These are phyloP conservation scores for Scrobipalpa costella DNA, from an alignment of 2,888 invertebrate species.

Conservation along the genomic window DNA sequence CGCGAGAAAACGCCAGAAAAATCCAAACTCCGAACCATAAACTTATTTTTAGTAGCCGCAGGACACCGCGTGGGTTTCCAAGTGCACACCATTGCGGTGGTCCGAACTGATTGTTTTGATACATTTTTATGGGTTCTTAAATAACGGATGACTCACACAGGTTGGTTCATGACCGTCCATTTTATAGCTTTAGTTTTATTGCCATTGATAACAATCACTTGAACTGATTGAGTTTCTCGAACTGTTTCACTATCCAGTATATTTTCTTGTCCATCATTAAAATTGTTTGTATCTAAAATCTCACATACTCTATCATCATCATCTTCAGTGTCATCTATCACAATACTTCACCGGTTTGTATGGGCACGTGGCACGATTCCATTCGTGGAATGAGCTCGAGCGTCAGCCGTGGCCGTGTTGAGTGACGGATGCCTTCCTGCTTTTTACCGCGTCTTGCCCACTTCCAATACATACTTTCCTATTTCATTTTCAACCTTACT, in stretches of 20 bases:
- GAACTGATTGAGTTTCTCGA: slow-evolving; percentile 47
- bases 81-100: slow-evolving; percentile 68
- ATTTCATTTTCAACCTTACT: slow-evolving; percentile 37
- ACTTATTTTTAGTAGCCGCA: slow-evolving; percentile 50
- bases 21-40: slow-evolving; percentile 11
- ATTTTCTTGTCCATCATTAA: neutral
- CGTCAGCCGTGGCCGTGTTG: slow-evolving; percentile 58
- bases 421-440: slow-evolving; percentile 73
- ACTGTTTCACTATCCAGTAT: slow-evolving; percentile 7
- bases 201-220: slow-evolving; percentile 48
- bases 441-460: slow-evolving; percentile 36
- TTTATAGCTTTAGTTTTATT: slow-evolving; percentile 53
- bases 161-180: slow-evolving; percentile 56
- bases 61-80: slow-evolving; percentile 66
- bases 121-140: slow-evolving; percentile 67
- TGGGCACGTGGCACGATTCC: slow-evolving; percentile 49
- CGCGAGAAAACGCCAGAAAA: neutral
- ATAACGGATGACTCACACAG: slow-evolving; percentile 62
- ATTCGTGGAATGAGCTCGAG: slow-evolving; percentile 59
- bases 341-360: slow-evolving; percentile 39
- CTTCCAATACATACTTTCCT: slow-evolving; percentile 20
- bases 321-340: slow-evolving; percentile 43
- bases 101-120: slow-evolving; percentile 68
- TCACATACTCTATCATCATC: slow-evolving; percentile 42
- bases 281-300: slow-evolving; percentile 30